These are phyloP conservation scores for Samia ricini DNA, from an alignment of 1,140 invertebrate species.

Conservation along the genomic window DNA sequence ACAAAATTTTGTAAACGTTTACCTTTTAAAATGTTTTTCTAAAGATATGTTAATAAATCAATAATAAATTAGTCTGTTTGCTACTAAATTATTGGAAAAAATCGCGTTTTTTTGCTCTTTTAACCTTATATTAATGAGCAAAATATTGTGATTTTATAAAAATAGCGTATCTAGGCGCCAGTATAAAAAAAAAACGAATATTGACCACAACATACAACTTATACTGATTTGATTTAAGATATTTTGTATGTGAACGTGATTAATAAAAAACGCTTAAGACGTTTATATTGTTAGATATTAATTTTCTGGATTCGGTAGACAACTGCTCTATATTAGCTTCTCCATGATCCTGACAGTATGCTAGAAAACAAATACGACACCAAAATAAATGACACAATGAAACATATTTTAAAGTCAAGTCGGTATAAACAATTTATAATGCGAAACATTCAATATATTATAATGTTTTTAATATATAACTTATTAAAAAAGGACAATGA, in stretches of 20 bases:
- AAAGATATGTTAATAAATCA: not conserved
- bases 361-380: not conserved
- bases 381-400: not conserved
- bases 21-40: not conserved
- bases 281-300: slow-evolving; percentile 15
- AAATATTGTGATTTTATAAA: slow-evolving; percentile 16
- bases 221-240: slow-evolving; percentile 38
- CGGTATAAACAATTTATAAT: not conserved
- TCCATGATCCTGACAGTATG: not conserved
- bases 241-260: slow-evolving; percentile 34
- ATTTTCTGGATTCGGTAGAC: slow-evolving; percentile 28
- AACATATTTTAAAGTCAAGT: not conserved
- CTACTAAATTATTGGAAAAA: not conserved
- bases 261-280: slow-evolving; percentile 49
- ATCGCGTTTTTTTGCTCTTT: not conserved
- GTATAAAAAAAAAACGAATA: slow-evolving; percentile 26
- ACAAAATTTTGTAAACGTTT: too few relatives aligned
- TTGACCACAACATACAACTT: slow-evolving; percentile 24
- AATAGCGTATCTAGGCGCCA: slow-evolving; percentile 34
- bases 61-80: not conserved
- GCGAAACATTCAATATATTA: not conserved
- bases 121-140: slow-evolving; percentile 2
- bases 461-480: not conserved
- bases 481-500: not conserved
- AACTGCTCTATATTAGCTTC: slow-evolving; percentile 40